Evolutionary conservation across 2,888 invertebrate genomes (phyloP), one percentile per base, ranked within the genome.

Genomic region (Zonitis immaculata): DNA sequence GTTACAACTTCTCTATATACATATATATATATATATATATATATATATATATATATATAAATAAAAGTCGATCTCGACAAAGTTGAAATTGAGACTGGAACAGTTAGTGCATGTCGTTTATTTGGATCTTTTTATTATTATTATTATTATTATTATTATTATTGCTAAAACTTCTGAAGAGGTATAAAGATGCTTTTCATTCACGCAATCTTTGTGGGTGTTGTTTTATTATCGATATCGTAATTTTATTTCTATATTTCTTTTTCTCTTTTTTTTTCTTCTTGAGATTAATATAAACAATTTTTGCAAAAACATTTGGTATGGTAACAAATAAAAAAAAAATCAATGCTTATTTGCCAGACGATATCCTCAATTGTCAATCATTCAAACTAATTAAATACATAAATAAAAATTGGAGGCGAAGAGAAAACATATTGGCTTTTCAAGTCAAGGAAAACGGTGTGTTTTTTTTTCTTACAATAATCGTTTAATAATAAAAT

Each of bases 1-100:
- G 49, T 42, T 35, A 49, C 49, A 39, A 39, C 27, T 32, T 32
- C 32, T 32, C 12, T 14, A 7, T 42, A 42, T 12, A 28, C 25
- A n/a, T n/a, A n/a, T n/a, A n/a, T n/a, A n/a, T n/a, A n/a, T n/a
- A n/a, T n/a, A n/a, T n/a, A n/a, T n/a, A n/a, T n/a, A n/a, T n/a
- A n/a, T n/a, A n/a, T n/a, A n/a, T n/a, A n/a, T n/a, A n/a, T n/a
- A n/a, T n/a, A n/a, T n/a, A n/a, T n/a, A n/a, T n/a, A n/a, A n/a
- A n/a, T n/a, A n/a, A n/a, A n/a, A n/a, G n/a, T 44, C 25, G 44
- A 26, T 25, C 44, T 44, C 44, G 44, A 32, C 32, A 32, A 7
- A 14, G 14, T n/a, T n/a, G n/a, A n/a, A 32, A 32, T 32, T 32
- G 32, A 32, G 32, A 32, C 14, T 32, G 14, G 16, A 32, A 32